Conservation (phyloP, 2,888 invertebrate genomes). For the Archaeoteleia sp. region DNA sequence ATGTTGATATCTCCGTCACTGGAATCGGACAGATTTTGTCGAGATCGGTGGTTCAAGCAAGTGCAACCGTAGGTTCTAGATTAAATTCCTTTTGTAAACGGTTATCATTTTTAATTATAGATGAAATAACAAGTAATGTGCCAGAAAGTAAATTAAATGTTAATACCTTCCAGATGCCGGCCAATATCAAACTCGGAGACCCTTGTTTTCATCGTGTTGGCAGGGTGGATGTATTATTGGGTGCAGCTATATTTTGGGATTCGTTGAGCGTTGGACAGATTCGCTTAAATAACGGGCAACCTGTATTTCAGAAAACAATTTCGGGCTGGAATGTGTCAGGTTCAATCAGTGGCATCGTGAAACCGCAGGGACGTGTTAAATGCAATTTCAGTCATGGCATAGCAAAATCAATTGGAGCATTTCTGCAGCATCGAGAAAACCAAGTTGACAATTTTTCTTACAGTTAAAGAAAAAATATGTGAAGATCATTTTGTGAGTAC, state of each 20-base stretch:
- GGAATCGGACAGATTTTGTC: too few species aligned
- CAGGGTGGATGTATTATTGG: constrained; percentile 5
- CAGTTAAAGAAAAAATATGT: constrained; percentile 47
- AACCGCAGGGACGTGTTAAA: background rate
- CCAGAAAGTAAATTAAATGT: background rate
- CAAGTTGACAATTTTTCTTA: constrained; percentile 7
- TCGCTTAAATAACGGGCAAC: background rate
- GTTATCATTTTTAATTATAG: background rate
- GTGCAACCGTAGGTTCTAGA: too few species aligned
- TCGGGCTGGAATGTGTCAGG: constrained; percentile 51
- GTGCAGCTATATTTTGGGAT: constrained; percentile 10
- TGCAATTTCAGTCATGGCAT: constrained; percentile 14
- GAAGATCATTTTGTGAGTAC: constrained; percentile 46
- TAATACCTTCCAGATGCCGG: constrained; percentile 2
- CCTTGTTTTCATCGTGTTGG: constrained; percentile 1
- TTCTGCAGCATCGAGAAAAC: constrained; percentile 54
- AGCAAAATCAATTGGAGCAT: too few species aligned
- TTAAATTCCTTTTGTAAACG: too few species aligned
- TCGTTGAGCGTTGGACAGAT: constrained; percentile 12
- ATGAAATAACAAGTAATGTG: background rate
- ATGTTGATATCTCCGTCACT: too few species aligned
- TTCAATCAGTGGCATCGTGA: background rate
- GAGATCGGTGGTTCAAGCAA: too few species aligned
- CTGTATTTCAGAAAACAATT: constrained; percentile 44
- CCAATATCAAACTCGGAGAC: constrained; percentile 10